Base-by-base conservation (phyloP, 2,888 invertebrate species). In the Merodon equestris region DNA sequence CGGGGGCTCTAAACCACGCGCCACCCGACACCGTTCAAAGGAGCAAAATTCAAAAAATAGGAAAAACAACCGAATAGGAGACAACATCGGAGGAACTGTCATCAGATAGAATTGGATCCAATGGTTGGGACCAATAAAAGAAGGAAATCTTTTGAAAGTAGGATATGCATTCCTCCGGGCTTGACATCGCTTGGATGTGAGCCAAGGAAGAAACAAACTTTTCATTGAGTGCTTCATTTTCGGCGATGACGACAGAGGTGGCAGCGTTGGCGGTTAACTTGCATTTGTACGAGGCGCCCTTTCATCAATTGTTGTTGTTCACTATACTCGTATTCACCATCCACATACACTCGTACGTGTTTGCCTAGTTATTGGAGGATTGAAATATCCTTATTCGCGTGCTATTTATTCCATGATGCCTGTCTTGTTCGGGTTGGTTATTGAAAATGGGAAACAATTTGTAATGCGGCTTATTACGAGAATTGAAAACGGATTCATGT, bases 401-500 rank as follows among this genome's bases (percentile, higher is more conserved):
- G 36, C 13, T 36, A 4, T 45, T 47, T 54, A 45, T 51, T 54
- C 50, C 44, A 34, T 7, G 27, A 27, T 7, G 27, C 7, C 2
- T 27, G 27, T 27, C 27, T 27, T 27, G 27, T 27, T 70, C 47
- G 18, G n/a, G 18, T 63, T 79, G 57, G 67, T 64, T 74, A 70
- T 70, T 64, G 60, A 67, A 74, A 79, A 54, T 64, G 45, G 64
- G 68, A 79, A 79, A 79, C 79, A 79, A 79, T 79, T 79, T 79
- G 74, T 79, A 68, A 79, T 79, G 79, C 79, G 74, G 79, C 74
- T 79, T 79, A 79, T 79, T 79, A 74, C 40, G 74, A 58, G 74
- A 74, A 70, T 79, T 79, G 74, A 79, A 79, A 79, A 60, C 74
- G 74, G 64, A 74, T 79, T 79, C 74, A 63, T 74, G 63, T 74